phyloP scores from a whole-genome alignment of 2,797 vertebrate genomes.

The Cossypha niveicapilla region DNA sequence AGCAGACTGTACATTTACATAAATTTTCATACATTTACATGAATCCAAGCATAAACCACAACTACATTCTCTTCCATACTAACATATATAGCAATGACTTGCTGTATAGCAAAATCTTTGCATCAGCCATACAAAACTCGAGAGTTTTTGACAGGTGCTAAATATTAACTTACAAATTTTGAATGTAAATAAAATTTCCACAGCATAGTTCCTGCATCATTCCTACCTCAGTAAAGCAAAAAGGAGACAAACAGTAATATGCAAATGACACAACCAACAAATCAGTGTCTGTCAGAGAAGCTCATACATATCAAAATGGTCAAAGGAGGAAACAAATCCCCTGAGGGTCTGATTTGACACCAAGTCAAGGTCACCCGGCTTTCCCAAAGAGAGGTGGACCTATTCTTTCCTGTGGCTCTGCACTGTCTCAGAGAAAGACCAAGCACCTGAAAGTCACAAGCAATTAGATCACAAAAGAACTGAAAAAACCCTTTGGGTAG shows the following conservation, averaged over 20 bases:
- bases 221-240: neutral
- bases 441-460: neutral
- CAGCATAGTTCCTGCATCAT: neutral
- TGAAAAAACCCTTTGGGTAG: neutral
- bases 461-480: neutral
- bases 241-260: neutral
- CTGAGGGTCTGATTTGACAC: neutral
- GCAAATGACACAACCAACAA: neutral
- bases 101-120: neutral
- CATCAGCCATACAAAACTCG: neutral
- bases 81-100: neutral
- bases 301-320: neutral
- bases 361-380: fast-evolving
- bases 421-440: neutral
- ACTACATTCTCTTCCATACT: neutral
- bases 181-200: neutral
- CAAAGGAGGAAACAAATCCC: neutral
- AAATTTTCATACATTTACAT: slow-evolving; percentile 1
- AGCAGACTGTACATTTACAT: neutral
- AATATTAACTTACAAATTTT: neutral
- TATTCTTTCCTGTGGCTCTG: neutral
- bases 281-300: neutral
- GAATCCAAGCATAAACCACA: neutral
- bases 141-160: neutral
- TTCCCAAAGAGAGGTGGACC: neutral